Percentiles rank a stretch among this genome's conserved stretches.
Evolutionary conservation across 2,113 vertebrate species (phyloP).

Genomic region (Struthidea cinerea): DNA sequence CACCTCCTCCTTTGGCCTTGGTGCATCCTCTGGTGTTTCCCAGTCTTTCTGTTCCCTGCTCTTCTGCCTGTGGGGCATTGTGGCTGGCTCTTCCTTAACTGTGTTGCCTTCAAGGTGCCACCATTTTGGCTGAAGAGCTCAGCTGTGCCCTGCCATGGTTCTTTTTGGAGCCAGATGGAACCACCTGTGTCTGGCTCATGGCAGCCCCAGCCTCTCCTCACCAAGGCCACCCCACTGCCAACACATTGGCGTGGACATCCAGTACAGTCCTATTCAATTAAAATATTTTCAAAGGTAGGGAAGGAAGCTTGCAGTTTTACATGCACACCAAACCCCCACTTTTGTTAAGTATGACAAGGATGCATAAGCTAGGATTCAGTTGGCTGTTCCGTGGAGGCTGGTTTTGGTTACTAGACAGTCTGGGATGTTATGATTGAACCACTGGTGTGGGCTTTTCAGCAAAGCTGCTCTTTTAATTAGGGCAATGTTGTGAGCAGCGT

Average conservation of each 20-base stretch:
- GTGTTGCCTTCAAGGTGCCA: not conserved
- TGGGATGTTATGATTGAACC: not conserved
- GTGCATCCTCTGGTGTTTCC: not conserved
- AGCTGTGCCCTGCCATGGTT: rapidly evolving
- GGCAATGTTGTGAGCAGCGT: not conserved
- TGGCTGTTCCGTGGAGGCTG: not conserved
- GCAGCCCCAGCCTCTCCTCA: not conserved
- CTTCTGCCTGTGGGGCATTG: not conserved
- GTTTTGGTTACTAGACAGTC: not conserved
- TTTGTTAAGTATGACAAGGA: not conserved
- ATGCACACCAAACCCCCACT: not conserved
- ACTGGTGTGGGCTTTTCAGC: not conserved
- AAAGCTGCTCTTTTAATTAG: not conserved
- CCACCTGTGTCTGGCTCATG: not conserved
- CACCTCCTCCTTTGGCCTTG: not conserved
- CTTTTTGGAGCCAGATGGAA: not conserved
- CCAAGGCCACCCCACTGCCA: too few species aligned
- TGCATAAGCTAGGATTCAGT: not conserved
- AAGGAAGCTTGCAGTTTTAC: not conserved
- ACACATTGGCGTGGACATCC: not conserved
- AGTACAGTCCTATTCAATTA: not conserved
- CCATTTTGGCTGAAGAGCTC: not conserved
- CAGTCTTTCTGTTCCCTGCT: not conserved
- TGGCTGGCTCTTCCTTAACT: not conserved
- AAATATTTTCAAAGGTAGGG: not conserved